phyloP scores from a whole-genome alignment of 2,888 invertebrate genomes.

The Cryptocephalus primarius region DNA sequence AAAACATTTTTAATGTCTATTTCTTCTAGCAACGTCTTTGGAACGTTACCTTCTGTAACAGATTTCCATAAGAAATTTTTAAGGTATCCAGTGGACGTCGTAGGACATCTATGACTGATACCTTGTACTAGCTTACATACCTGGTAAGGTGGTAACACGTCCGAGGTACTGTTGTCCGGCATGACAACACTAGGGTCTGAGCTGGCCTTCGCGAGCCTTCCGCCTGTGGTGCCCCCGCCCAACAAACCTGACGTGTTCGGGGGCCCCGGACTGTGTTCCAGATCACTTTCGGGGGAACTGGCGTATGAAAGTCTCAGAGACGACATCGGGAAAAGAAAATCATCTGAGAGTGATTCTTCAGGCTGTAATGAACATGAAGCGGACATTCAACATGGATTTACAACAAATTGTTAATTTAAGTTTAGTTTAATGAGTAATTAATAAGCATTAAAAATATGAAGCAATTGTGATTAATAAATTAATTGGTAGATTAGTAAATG shows the following conservation, averaged over 20 bases:
- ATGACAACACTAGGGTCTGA: slow-evolving; percentile 94
- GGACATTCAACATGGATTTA: neutral
- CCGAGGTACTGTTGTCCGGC: slow-evolving; percentile 67
- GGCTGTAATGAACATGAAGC: slow-evolving; percentile 51
- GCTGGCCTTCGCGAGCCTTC: slow-evolving; percentile 61
- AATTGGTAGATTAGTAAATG: too few relatives aligned
- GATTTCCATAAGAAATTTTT: too few relatives aligned
- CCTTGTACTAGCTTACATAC: slow-evolving; percentile 36
- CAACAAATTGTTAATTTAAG: too few relatives aligned
- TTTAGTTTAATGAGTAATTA: too few relatives aligned
- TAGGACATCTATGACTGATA: too few relatives aligned
- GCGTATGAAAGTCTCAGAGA: slow-evolving; percentile 90
- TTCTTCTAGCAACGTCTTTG: too few relatives aligned
- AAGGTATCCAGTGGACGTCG: too few relatives aligned
- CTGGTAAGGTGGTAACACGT: slow-evolving; percentile 79
- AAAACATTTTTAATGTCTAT: too few relatives aligned
- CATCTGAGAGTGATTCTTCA: slow-evolving; percentile 92
- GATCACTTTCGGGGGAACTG: slow-evolving; percentile 91
- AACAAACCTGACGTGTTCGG: slow-evolving; percentile 45
- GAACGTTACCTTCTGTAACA: too few relatives aligned
- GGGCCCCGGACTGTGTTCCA: slow-evolving; percentile 73
- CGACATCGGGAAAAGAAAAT: slow-evolving; percentile 98
- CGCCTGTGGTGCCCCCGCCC: slow-evolving; percentile 44
- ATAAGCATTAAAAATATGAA: too few relatives aligned
- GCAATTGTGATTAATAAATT: too few relatives aligned